These are phyloP conservation scores for Lissocephala sabroskyi DNA, from an alignment of 2,888 invertebrate genomes.

Conservation along the genomic window DNA sequence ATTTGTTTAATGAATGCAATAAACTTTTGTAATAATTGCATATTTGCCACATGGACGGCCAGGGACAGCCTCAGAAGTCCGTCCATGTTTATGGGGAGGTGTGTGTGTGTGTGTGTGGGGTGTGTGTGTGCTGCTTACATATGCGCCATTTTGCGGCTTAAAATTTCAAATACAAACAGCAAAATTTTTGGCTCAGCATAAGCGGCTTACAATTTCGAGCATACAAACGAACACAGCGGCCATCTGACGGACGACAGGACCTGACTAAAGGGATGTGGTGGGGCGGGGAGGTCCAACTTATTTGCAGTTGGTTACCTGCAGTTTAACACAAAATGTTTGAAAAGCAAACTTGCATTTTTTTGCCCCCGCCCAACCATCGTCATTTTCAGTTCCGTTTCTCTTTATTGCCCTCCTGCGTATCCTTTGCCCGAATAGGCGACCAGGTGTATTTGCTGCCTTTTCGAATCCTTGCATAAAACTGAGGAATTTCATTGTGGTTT, in stretches of 20 bases:
- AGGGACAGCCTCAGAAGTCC: background rate
- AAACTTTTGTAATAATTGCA: constrained; percentile 37
- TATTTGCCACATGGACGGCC: constrained; percentile 15
- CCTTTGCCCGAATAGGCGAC: no score
- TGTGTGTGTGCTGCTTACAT: constrained; percentile 4
- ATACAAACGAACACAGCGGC: background rate
- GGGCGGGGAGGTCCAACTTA: no score
- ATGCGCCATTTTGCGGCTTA: constrained; percentile 55
- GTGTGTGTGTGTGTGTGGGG: constrained; percentile 15
- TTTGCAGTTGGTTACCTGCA: constrained; percentile 50
- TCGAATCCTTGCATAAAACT: no score
- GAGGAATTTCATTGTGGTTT: no score
- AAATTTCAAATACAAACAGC: constrained; percentile 53
- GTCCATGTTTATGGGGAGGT: background rate
- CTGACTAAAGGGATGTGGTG: no score
- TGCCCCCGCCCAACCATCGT: no score
- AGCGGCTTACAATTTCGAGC: constrained; percentile 56
- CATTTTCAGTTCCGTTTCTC: no score
- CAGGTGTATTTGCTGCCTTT: no score
- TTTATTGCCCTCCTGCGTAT: no score
- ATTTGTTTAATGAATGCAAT: constrained; percentile 56
- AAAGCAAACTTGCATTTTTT: constrained; percentile 29
- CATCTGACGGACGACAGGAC: background rate
- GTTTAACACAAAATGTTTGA: constrained; percentile 48
- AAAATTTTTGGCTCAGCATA: constrained; percentile 47